Percentiles rank a stretch among this genome's conserved stretches.
These are phyloP conservation scores for Agapetus fuscipes DNA, from an alignment of 2,888 invertebrate species.

Conservation along the genomic window DNA sequence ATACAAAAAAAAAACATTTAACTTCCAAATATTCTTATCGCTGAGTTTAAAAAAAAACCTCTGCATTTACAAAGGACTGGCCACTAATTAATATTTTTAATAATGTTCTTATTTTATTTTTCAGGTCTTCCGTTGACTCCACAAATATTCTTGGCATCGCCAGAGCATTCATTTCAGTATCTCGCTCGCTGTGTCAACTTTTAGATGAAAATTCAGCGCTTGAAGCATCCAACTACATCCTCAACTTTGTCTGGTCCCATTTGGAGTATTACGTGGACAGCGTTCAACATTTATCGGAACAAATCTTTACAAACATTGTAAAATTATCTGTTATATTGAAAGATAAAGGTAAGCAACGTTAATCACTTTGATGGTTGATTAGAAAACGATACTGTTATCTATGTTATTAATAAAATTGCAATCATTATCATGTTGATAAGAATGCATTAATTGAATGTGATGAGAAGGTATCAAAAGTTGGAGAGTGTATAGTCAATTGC, in stretches of 20 bases:
- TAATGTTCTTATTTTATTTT: too few relatives aligned
- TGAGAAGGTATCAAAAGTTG: too few relatives aligned
- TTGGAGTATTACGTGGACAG: conserved; percentile 57
- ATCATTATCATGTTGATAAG: too few relatives aligned
- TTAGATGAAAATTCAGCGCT: conserved; percentile 18
- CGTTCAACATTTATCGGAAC: conserved; percentile 49
- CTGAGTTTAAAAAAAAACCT: too few relatives aligned
- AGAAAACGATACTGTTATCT: too few relatives aligned
- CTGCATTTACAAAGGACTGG: too few relatives aligned
- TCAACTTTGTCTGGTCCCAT: conserved; percentile 46
- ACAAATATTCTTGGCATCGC: conserved; percentile 29
- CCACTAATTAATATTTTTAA: too few relatives aligned
- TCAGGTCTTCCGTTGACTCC: conserved; percentile 33
- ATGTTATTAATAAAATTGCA: too few relatives aligned
- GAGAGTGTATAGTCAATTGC: too few relatives aligned
- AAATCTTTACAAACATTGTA: conserved; percentile 32
- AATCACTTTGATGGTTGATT: neutral
- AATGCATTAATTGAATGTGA: too few relatives aligned
- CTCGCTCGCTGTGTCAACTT: conserved; percentile 23
- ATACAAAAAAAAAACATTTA: too few relatives aligned
- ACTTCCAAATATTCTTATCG: too few relatives aligned
- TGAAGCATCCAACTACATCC: conserved; percentile 28
- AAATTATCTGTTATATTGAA: conserved; percentile 28
- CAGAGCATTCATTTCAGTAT: conserved; percentile 30
- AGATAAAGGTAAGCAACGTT: conserved; percentile 28